phyloP scores from a whole-genome alignment of 2,888 invertebrate species.

The Melieria crassipennis region DNA sequence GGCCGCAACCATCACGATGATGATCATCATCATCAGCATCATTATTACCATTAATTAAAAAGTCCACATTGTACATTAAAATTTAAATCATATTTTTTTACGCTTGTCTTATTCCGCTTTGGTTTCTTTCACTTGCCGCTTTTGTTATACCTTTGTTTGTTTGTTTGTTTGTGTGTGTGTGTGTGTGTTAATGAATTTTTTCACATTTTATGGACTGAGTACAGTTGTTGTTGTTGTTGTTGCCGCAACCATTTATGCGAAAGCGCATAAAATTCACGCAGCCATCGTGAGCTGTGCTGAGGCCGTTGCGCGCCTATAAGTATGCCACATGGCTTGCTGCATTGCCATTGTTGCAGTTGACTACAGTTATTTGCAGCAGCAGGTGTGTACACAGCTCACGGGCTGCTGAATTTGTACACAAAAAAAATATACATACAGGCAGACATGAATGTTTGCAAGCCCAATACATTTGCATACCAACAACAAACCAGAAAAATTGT shows the following conservation, averaged over 20 bases:
- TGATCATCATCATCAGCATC: not conserved
- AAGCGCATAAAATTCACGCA: conserved; percentile 10
- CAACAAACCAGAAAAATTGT: too few species aligned
- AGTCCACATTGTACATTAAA: conserved; percentile 31
- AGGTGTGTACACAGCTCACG: too few species aligned
- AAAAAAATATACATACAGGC: too few species aligned
- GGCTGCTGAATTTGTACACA: too few species aligned
- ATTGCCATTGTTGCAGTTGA: too few species aligned
- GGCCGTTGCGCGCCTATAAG: not conserved
- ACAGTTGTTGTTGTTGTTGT: not conserved
- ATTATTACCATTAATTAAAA: conserved; percentile 28
- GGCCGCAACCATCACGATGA: not conserved
- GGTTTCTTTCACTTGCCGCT: conserved; percentile 11
- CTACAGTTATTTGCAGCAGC: too few species aligned
- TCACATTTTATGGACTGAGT: not conserved
- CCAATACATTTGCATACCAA: too few species aligned
- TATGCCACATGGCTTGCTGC: too few species aligned
- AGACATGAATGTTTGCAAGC: too few species aligned
- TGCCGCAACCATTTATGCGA: conserved; percentile 13
- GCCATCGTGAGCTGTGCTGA: not conserved
- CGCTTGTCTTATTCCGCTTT: conserved; percentile 11
- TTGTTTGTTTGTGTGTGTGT: not conserved
- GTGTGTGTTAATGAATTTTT: conserved; percentile 8
- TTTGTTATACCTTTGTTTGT: not conserved
- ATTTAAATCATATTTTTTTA: conserved; percentile 30